phyloP scores from a whole-genome alignment of 2,113 vertebrate genomes.

The Caloenas nicobarica region DNA sequence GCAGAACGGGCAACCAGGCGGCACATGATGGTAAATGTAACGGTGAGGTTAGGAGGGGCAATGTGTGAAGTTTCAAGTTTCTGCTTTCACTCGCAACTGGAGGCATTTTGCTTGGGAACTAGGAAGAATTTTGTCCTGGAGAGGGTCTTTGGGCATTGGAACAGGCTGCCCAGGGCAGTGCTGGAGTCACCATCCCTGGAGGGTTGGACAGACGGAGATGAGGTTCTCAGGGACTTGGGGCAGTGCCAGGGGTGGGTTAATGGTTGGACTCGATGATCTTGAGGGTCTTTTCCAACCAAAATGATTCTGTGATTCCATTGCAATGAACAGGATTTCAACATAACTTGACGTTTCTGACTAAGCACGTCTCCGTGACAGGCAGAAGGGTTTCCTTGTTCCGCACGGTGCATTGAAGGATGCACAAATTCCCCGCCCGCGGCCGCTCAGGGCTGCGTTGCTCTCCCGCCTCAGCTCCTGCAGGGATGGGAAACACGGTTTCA shows the following conservation, averaged over 20 bases:
- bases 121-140: too few species aligned
- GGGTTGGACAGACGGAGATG: too few species aligned
- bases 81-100: background rate
- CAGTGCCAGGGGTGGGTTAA: too few species aligned
- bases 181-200: too few species aligned
- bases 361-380: rapidly evolving
- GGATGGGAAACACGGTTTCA: rapidly evolving
- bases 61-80: background rate
- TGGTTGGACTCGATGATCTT: too few species aligned
- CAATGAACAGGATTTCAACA: background rate
- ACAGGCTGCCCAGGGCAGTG: too few species aligned
- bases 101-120: background rate
- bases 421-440: background rate
- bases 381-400: too few species aligned
- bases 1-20: background rate
- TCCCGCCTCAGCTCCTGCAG: background rate
- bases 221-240: too few species aligned
- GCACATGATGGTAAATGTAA: rapidly evolving
- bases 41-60: background rate
- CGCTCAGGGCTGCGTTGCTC: rapidly evolving
- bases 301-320: too few species aligned
- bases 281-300: too few species aligned
- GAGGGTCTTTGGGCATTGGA: too few species aligned
- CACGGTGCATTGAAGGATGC: rapidly evolving
- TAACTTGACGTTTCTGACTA: background rate